Base-by-base conservation (phyloP, 2,888 invertebrate species). In the Noctuana brunneofusca region DNA sequence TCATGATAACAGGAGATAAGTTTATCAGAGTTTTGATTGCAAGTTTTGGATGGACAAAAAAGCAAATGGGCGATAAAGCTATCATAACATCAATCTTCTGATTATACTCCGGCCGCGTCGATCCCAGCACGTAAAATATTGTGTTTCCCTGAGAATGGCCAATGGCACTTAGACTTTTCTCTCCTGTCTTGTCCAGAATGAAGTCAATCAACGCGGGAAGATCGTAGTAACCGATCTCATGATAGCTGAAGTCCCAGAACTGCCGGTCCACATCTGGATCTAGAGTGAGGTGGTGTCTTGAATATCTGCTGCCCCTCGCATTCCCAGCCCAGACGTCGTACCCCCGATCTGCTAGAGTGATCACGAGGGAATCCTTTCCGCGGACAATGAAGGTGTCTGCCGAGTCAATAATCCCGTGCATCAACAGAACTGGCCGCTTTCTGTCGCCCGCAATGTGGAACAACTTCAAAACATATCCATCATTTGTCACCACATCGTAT, bases 81-180 rank as follows among this genome's bases (percentile, higher is more conserved):
- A 92, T 84, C 68, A 90, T 80, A 0, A 89, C 79, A 27, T 81
- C 81, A 11, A 94, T 81, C 75, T 93, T 93, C 0, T 81, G 71
- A 70, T 93, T 93, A 71, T 93, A 93, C 56, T 92, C 91, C 0
- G 93, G 92, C 41, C 76, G 75, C 38, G 79, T 78, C 0, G 92
- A 84, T 0, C 86, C 81, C 80, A 93, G 85, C 0, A 93, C 92
- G 66, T 85, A 93, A 70, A 93, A 93, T 12, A 79, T 70, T 0
- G 93, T 92, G 0, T 92, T 93, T 8, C 95, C 96, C 71, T 89
- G 89, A 0, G 95, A 95, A 76, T 96, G 95, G 0, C 95, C 96
- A 3, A 94, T 80, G 70, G 94, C 94, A 67, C 92, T 92, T 0
- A 96, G 64, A 46, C 91, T 80, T 3, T 83, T 66, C 50, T 89